phyloP scores from a whole-genome alignment of 2,888 invertebrate genomes.

The Dyspetes luteomarginatus region DNA sequence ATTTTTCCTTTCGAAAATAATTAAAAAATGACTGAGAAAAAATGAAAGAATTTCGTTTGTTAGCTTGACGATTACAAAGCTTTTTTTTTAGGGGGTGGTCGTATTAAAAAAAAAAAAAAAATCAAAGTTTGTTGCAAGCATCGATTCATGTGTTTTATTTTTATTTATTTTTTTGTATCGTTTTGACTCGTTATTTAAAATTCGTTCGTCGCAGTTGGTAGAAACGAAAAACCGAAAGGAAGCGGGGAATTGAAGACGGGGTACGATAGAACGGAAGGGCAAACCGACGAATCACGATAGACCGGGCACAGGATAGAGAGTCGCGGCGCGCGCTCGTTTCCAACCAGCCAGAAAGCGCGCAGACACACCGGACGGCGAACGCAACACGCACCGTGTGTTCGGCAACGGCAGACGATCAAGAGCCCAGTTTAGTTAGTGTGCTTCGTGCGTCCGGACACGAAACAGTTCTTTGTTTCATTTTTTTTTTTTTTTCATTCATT shows the following conservation, averaged over 20 bases:
- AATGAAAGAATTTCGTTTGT: no score
- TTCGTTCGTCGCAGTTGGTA: neutral
- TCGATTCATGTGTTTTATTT: no score
- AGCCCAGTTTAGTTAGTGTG: conserved; percentile 72
- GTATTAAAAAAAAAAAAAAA: no score
- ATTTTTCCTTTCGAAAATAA: no score
- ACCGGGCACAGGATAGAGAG: conserved; percentile 50
- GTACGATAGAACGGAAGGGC: conserved; percentile 47
- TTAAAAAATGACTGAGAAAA: no score
- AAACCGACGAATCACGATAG: conserved; percentile 66
- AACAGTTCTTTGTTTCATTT: conserved; percentile 36
- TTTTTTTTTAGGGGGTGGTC: no score
- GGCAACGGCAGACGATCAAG: conserved; percentile 61
- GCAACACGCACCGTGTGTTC: conserved; percentile 52
- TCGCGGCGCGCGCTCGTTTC: conserved; percentile 57
- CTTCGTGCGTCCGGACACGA: conserved; percentile 71
- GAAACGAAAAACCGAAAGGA: conserved; percentile 44
- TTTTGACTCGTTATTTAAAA: no score
- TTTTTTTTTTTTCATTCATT: neutral
- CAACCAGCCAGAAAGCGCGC: conserved; percentile 44
- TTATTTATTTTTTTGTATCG: neutral
- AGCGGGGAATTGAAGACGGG: conserved; percentile 55
- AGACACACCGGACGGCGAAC: conserved; percentile 24
- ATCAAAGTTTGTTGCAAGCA: no score
- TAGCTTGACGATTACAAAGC: no score